phyloP scores from a whole-genome alignment of 2,797 vertebrate species.

The Protosalanx chinensis region DNA sequence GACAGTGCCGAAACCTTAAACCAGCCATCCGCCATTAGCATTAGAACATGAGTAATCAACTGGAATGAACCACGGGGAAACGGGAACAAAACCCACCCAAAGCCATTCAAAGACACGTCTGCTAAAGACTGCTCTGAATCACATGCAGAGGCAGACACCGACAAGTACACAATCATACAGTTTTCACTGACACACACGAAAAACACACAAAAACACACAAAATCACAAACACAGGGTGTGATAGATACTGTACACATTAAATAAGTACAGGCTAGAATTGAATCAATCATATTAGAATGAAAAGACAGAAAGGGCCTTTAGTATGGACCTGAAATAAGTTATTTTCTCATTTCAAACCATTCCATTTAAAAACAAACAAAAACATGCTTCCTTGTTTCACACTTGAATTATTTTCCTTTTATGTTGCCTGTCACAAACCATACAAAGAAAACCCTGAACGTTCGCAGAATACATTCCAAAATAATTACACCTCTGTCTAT shows the following conservation, averaged over 20 bases:
- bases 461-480: constrained; percentile 5
- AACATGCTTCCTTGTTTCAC: neutral
- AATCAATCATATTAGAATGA: neutral
- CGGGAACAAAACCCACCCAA: constrained; percentile 77
- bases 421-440: neutral
- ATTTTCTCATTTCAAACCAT: no score
- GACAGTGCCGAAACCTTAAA: constrained; percentile 81
- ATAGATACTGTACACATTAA: neutral
- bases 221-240: neutral
- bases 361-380: neutral
- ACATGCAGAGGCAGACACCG: neutral
- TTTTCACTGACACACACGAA: neutral
- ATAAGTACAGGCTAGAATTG: neutral
- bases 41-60: constrained; percentile 89
- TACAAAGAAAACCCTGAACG: neutral
- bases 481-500: neutral
- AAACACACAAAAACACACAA: no score
- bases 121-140: constrained; percentile 38
- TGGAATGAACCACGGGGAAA: constrained; percentile 79
- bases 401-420: neutral
- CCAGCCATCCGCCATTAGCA: constrained; percentile 81
- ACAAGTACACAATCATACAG: neutral
- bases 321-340: neutral
- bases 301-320: neutral
- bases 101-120: constrained; percentile 58